These are phyloP conservation scores for Forbesichthys agassizii DNA, from an alignment of 2,113 vertebrate genomes.

Conservation along the genomic window DNA sequence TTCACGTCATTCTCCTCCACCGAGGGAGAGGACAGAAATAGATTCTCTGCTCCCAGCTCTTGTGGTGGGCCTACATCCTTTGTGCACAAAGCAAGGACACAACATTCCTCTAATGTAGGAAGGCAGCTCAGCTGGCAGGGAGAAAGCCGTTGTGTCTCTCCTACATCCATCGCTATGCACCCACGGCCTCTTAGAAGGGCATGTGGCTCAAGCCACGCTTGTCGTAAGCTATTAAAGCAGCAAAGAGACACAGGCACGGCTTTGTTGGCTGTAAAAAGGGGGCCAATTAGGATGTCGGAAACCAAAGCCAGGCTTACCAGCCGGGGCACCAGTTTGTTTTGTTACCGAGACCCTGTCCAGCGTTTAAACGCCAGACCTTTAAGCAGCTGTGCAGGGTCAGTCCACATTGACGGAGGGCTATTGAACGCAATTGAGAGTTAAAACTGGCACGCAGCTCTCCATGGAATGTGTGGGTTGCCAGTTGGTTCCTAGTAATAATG, in stretches of 20 bases:
- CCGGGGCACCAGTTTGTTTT: constrained; percentile 26
- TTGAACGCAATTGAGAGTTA: constrained; percentile 9
- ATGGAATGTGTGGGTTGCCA: too few species aligned
- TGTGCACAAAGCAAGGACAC: constrained; percentile 22
- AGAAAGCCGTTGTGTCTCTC: constrained; percentile 32
- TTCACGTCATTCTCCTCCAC: constrained; percentile 46
- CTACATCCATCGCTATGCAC: constrained; percentile 32
- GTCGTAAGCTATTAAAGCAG: constrained; percentile 59
- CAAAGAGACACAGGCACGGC: constrained; percentile 40
- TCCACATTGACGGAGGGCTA: constrained; percentile 5
- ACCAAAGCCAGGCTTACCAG: constrained; percentile 59
- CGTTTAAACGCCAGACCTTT: constrained; percentile 32
- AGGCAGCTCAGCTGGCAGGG: constrained; percentile 44
- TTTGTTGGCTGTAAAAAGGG: constrained; percentile 57
- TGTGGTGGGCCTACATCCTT: constrained; percentile 34
- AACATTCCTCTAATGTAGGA: constrained; percentile 47
- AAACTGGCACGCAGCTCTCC: too few species aligned
- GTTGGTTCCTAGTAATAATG: too few species aligned
- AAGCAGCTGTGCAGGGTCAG: constrained; percentile 13
- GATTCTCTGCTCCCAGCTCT: constrained; percentile 31
- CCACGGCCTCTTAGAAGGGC: constrained; percentile 32
- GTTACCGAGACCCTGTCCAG: constrained; percentile 38
- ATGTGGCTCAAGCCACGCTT: constrained; percentile 57
- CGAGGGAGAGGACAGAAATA: constrained; percentile 65
- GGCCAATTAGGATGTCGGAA: constrained; percentile 58